Conservation (phyloP, 2,888 invertebrate species). For the Erebia aethiops region DNA sequence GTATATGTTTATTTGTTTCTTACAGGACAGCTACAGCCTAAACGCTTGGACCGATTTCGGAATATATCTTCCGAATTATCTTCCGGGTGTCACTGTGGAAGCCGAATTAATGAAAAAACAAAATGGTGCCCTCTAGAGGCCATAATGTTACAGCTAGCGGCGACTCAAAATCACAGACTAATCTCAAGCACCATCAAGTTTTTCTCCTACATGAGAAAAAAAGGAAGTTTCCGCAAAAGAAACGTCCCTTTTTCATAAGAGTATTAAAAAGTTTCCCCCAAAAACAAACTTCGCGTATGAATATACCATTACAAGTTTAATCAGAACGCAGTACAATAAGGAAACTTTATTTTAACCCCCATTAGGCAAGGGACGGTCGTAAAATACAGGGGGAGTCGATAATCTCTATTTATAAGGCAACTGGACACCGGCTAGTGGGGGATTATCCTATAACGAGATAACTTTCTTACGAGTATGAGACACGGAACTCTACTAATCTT, state of each 20-base stretch:
- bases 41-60: too few relatives aligned
- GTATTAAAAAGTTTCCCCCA: not conserved
- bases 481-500: slow-evolving; percentile 49
- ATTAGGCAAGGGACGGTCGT: slow-evolving; percentile 47
- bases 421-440: slow-evolving; percentile 49
- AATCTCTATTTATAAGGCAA: slow-evolving; percentile 68
- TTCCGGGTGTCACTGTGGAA: too few relatives aligned
- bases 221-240: not conserved
- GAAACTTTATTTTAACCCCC: slow-evolving; percentile 33
- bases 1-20: too few relatives aligned
- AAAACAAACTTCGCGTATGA: slow-evolving; percentile 10
- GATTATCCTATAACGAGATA: slow-evolving; percentile 74
- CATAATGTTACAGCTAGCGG: too few relatives aligned
- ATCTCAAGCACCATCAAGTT: not conserved
- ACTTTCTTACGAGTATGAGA: slow-evolving; percentile 68
- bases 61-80: too few relatives aligned
- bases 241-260: not conserved
- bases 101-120: too few relatives aligned
- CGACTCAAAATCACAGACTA: too few relatives aligned
- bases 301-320: slow-evolving; percentile 28
- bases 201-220: not conserved
- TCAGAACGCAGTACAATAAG: slow-evolving; percentile 27
- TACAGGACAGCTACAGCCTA: too few relatives aligned
- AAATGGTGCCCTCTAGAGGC: too few relatives aligned
- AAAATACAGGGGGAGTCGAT: slow-evolving; percentile 55